These are phyloP conservation scores for Apis florea DNA, from an alignment of 1,140 invertebrate genomes.

Conservation along the genomic window DNA sequence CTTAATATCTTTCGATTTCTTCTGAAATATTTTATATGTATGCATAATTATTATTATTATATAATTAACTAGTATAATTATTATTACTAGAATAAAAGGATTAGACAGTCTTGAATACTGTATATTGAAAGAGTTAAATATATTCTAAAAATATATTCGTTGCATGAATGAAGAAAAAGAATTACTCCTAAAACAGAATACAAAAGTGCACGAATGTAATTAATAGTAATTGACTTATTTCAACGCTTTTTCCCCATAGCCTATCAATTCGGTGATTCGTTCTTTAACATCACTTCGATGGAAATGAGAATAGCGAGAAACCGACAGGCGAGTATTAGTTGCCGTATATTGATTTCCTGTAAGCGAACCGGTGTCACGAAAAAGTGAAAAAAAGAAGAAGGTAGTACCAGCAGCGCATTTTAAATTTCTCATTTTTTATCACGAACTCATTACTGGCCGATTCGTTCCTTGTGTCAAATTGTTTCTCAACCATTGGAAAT, in stretches of 20 bases:
- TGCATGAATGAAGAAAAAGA: no score
- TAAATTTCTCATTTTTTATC: conserved; percentile 8
- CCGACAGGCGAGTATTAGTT: conserved; percentile 1
- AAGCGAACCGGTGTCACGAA: neutral
- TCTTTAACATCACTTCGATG: neutral
- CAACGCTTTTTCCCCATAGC: neutral
- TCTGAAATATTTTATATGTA: no score
- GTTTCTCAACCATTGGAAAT: neutral
- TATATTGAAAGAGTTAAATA: no score
- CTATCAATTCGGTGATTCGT: neutral
- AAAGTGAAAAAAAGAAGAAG: neutral
- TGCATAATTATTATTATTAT: no score
- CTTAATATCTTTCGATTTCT: no score
- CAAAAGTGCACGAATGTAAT: neutral
- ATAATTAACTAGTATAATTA: no score
- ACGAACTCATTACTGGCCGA: neutral
- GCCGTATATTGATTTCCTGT: conserved; percentile 1
- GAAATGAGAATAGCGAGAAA: conserved; percentile 1
- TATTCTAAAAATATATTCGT: no score
- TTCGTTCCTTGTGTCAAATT: neutral
- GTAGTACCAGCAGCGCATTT: neutral
- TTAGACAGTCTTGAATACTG: no score
- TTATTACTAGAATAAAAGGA: no score
- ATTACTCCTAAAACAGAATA: no score
- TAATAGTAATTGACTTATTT: neutral